Conservation (phyloP, 2,888 invertebrate species). For the Lycophotia porphyrea region DNA sequence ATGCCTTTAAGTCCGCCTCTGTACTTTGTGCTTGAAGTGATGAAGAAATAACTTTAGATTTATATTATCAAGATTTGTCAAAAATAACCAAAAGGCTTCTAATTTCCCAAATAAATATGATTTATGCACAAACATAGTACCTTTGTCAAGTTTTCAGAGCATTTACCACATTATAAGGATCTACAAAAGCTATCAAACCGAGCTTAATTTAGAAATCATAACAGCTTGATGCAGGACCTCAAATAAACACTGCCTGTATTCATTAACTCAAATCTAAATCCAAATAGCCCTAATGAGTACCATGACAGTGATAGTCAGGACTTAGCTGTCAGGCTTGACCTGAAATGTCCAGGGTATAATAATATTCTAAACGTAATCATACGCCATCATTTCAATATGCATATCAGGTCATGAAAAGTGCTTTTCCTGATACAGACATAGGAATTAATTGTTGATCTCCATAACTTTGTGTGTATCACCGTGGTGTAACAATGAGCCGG, state of each 20-base stretch:
- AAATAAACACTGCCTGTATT: neutral
- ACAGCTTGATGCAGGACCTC: neutral
- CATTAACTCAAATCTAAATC: slow-evolving; percentile 16
- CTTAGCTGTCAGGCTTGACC: slow-evolving; percentile 34
- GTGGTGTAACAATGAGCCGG: slow-evolving; percentile 39
- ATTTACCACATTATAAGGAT: neutral
- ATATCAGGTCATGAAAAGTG: slow-evolving; percentile 87
- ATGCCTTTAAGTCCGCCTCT: too few relatives aligned
- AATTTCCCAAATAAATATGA: neutral
- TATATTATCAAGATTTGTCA: neutral
- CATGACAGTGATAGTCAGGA: slow-evolving; percentile 25
- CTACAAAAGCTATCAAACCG: neutral
- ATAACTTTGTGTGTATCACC: slow-evolving; percentile 76
- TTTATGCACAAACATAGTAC: neutral
- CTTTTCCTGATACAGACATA: slow-evolving; percentile 87
- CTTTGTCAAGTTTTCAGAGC: neutral
- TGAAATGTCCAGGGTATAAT: slow-evolving; percentile 64
- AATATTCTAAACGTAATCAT: slow-evolving; percentile 82
- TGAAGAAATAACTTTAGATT: too few relatives aligned
- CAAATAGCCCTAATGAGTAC: slow-evolving; percentile 37
- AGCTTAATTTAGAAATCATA: neutral
- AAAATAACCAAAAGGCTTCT: neutral
- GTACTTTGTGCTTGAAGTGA: too few relatives aligned
- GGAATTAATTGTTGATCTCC: slow-evolving; percentile 88
- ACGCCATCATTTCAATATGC: slow-evolving; percentile 83